A percentile compares a stretch with the other conserved stretches of the same genome.
These are phyloP conservation scores for Sebastes nivosus DNA, from an alignment of 2,797 vertebrate species.

Conservation along the genomic window DNA sequence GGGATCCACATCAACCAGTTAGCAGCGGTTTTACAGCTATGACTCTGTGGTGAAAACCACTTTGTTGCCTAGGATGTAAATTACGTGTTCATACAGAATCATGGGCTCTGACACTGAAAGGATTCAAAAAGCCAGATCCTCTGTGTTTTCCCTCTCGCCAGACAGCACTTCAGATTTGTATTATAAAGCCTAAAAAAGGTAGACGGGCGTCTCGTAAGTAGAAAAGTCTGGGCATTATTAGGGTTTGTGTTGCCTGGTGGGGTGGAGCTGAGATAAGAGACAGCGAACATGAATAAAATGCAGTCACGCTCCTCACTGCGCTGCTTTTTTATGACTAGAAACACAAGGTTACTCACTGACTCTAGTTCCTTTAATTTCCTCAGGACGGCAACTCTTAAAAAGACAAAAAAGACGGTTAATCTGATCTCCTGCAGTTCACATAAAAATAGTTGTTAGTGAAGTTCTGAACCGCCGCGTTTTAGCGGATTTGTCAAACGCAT, in stretches of 20 bases:
- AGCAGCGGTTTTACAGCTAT: conserved; percentile 80
- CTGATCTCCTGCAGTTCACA: conserved; percentile 45
- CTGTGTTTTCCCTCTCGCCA: conserved; percentile 43
- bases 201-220: conserved; percentile 22
- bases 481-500: conserved; percentile 41
- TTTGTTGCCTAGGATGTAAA: conserved; percentile 80
- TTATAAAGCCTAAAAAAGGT: conserved; percentile 43
- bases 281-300: conserved; percentile 17
- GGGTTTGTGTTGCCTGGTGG: conserved; percentile 25
- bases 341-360: conserved; percentile 22
- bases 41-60: conserved; percentile 79
- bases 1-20: conserved; percentile 79
- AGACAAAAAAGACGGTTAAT: conserved; percentile 27
- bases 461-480: conserved; percentile 37
- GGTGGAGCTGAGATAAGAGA: conserved; percentile 23
- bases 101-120: conserved; percentile 58
- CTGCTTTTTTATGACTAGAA: not conserved
- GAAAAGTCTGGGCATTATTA: conserved; percentile 35
- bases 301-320: not conserved
- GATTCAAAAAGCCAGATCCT: conserved; percentile 58
- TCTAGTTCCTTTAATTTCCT: conserved; percentile 32
- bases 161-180: conserved; percentile 46
- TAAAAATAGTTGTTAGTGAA: conserved; percentile 47
- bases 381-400: conserved; percentile 31
- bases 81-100: conserved; percentile 74